Conservation (phyloP, 1,140 invertebrate genomes). For the Lethrus apterus region DNA sequence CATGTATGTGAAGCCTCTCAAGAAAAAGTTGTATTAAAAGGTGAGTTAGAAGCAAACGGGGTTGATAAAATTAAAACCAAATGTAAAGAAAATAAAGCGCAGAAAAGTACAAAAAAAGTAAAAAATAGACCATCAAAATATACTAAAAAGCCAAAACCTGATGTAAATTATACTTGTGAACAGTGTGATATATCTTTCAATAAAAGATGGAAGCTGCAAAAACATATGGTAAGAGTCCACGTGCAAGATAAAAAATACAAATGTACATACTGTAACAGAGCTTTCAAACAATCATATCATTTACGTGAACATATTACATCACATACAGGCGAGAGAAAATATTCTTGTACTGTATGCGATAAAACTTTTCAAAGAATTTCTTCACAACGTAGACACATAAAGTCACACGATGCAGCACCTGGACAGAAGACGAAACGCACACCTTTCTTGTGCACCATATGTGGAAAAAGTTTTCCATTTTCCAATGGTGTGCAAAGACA, state of each 20-base stretch:
- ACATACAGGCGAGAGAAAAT: constrained; percentile 36
- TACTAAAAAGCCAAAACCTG: background rate
- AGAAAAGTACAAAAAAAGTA: constrained; percentile 5
- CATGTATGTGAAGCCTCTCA: constrained; percentile 1
- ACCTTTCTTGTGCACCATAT: constrained; percentile 30
- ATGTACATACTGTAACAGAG: constrained; percentile 58
- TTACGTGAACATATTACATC: constrained; percentile 55
- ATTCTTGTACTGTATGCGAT: constrained; percentile 30
- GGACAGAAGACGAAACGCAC: constrained; percentile 29
- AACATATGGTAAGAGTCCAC: constrained; percentile 64
- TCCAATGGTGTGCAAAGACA: constrained; percentile 43
- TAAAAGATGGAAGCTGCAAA: constrained; percentile 60
- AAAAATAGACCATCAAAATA: background rate
- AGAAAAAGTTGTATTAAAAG: constrained; percentile 7
- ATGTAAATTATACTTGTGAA: constrained; percentile 42
- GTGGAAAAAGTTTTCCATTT: constrained; percentile 39
- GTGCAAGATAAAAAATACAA: constrained; percentile 55
- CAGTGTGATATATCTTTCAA: constrained; percentile 60
- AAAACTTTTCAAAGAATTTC: constrained; percentile 31
- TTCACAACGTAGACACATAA: constrained; percentile 25
- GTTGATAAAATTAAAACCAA: constrained; percentile 2
- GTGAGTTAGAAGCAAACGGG: background rate
- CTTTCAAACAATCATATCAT: constrained; percentile 63
- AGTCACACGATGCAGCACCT: constrained; percentile 25
- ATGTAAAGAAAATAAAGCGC: background rate